Conservation (phyloP, 1,140 invertebrate genomes). For the Acromyrmex echinatior region DNA sequence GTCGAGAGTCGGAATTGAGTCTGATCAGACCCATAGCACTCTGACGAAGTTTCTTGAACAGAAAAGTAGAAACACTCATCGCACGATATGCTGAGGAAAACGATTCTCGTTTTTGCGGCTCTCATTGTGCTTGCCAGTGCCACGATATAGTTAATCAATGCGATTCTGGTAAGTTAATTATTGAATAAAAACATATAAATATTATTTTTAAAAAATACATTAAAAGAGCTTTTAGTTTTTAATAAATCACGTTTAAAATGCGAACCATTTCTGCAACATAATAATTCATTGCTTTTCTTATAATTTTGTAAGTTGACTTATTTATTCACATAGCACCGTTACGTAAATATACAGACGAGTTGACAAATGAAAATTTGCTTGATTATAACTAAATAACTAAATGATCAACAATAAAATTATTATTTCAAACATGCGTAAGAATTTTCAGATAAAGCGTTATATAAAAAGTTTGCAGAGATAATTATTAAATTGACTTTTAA, state of each 20-base stretch:
- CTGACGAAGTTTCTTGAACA: conserved; percentile 21
- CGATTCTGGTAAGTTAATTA: conserved; percentile 71
- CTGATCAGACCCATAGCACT: conserved; percentile 68
- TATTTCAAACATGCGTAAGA: neutral
- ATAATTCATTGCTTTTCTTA: neutral
- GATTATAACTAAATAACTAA: neutral
- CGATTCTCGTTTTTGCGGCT: conserved; percentile 76
- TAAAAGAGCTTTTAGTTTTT: neutral
- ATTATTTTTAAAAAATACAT: neutral
- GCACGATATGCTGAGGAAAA: conserved; percentile 76
- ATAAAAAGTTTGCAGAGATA: neutral
- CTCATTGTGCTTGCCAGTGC: conserved; percentile 68
- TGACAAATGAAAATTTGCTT: neutral
- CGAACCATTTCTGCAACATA: neutral
- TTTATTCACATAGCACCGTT: neutral
- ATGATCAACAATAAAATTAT: neutral
- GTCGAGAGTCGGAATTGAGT: conserved; percentile 77
- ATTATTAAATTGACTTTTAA: neutral
- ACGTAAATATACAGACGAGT: neutral
- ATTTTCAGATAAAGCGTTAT: neutral
- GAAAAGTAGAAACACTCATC: conserved; percentile 68
- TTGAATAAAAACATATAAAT: neutral
- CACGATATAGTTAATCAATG: conserved; percentile 78
- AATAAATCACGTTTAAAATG: neutral
- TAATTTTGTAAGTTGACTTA: neutral